Evolutionary conservation across 2,888 invertebrate genomes (phyloP).

Genomic region (Coecobrya sp.): DNA sequence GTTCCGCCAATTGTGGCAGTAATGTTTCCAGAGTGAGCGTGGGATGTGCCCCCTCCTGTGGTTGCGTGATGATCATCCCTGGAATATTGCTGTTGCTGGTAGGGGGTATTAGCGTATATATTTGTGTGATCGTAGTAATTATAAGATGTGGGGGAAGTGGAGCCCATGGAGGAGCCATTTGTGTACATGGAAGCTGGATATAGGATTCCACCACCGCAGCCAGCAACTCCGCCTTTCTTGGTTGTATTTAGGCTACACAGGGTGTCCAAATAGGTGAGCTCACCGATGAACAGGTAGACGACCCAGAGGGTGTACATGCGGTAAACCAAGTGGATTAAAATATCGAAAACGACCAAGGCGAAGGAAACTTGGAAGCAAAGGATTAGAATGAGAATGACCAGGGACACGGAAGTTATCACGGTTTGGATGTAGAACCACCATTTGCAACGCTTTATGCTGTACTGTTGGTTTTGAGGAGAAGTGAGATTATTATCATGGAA

Average conservation of each 20-base stretch:
- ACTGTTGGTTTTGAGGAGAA: constrained; percentile 70
- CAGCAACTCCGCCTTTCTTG: constrained; percentile 59
- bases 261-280: constrained; percentile 77
- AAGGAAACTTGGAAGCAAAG: constrained; percentile 83
- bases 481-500: background rate
- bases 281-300: constrained; percentile 81
- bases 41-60: background rate
- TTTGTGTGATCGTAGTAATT: constrained; percentile 32
- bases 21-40: constrained; percentile 12
- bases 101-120: constrained; percentile 30
- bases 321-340: constrained; percentile 82
- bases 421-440: constrained; percentile 84
- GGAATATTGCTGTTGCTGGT: constrained; percentile 34
- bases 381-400: constrained; percentile 80
- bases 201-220: constrained; percentile 25
- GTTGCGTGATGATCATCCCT: constrained; percentile 10
- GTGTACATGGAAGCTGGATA: constrained; percentile 56
- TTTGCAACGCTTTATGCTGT: constrained; percentile 81
- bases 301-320: constrained; percentile 84
- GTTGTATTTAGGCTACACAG: constrained; percentile 64
- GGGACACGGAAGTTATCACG: constrained; percentile 68
- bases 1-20: constrained; percentile 24
- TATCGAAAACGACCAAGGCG: constrained; percentile 80
- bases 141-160: constrained; percentile 52
- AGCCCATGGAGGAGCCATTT: constrained; percentile 3